Conservation (phyloP, 2,113 vertebrate species). For the Brienomyrus longianalis region DNA sequence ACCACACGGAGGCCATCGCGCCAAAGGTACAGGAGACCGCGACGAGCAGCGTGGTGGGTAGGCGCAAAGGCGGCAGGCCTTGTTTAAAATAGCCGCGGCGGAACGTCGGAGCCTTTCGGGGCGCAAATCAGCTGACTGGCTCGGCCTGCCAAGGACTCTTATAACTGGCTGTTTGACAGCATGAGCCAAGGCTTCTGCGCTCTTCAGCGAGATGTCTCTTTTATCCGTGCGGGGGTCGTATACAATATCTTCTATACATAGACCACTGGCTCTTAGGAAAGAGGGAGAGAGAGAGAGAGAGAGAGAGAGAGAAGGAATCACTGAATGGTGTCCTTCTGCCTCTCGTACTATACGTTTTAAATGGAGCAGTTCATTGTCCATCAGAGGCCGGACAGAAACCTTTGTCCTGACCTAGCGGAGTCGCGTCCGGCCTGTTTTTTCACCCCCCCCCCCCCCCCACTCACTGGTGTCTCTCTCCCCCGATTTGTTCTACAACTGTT, state of each 20-base stretch:
- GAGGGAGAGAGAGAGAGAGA: background rate
- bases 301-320: constrained; percentile 7
- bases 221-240: constrained; percentile 42
- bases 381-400: background rate
- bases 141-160: constrained; percentile 53
- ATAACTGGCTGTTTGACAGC: constrained; percentile 50
- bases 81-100: constrained; percentile 66
- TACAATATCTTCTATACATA: constrained; percentile 56
- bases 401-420: constrained; percentile 14
- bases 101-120: constrained; percentile 64
- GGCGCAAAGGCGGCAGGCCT: constrained; percentile 14
- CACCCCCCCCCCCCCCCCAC: background rate
- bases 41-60: too few species aligned
- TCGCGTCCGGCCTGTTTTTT: background rate
- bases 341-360: background rate
- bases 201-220: constrained; percentile 32
- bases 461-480: constrained; percentile 25
- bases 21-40: background rate
- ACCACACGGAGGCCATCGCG: background rate
- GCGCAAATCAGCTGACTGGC: constrained; percentile 59
- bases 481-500: constrained; percentile 38
- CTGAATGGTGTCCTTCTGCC: background rate
- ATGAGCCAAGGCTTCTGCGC: constrained; percentile 17
- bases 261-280: constrained; percentile 33
- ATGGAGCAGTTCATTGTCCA: constrained; percentile 2